Conservation (phyloP, 2,888 invertebrate genomes). For the Digitonthophagus gazella region DNA sequence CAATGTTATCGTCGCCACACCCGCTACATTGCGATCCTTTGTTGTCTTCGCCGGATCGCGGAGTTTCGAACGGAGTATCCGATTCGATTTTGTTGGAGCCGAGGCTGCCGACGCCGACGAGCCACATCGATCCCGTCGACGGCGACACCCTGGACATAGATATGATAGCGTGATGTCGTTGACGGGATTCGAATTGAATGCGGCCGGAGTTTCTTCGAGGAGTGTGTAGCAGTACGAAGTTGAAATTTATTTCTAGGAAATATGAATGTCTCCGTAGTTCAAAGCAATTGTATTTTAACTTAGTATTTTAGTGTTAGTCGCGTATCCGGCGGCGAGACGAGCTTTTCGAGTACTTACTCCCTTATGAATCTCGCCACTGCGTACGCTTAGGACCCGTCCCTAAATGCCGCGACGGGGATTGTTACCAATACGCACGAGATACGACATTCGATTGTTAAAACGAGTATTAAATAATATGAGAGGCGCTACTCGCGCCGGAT, state of each 20-base stretch:
- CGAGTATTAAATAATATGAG: background rate
- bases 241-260: background rate
- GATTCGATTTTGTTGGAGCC: slow-evolving; percentile 62
- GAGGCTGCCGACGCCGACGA: slow-evolving; percentile 50
- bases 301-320: background rate
- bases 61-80: slow-evolving; percentile 54
- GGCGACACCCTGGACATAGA: slow-evolving; percentile 57
- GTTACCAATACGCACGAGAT: background rate
- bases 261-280: background rate
- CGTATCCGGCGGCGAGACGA: background rate
- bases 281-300: background rate
- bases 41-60: slow-evolving; percentile 58
- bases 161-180: slow-evolving; percentile 53
- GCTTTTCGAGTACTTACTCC: background rate
- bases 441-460: background rate
- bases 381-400: background rate
- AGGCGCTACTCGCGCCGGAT: background rate
- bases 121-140: slow-evolving; percentile 49
- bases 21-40: slow-evolving; percentile 62
- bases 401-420: background rate
- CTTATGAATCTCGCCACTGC: background rate
- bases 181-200: background rate
- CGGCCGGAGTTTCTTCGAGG: background rate
- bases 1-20: slow-evolving; percentile 54
- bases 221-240: background rate